Evolutionary conservation across 2,113 vertebrate species (phyloP).

Genomic region (Chauna torquata): DNA sequence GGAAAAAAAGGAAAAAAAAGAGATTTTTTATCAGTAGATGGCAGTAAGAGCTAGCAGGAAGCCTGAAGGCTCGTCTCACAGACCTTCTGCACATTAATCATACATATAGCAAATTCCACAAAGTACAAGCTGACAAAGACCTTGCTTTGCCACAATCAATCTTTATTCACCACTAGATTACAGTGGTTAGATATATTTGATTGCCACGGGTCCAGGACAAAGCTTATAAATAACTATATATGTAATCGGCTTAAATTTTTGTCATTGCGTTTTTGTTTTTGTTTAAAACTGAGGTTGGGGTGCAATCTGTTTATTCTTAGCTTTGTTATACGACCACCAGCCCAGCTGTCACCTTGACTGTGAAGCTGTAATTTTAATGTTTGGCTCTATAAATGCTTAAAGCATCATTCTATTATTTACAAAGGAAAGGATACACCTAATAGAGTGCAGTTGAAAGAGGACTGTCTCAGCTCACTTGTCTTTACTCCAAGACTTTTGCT

Average conservation of each 20-base stretch:
- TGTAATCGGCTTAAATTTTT: slow-evolving; percentile 32
- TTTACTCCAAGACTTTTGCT: background rate
- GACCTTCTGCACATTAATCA: slow-evolving; percentile 56
- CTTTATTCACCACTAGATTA: slow-evolving; percentile 76
- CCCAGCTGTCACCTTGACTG: slow-evolving; percentile 10
- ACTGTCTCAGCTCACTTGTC: background rate
- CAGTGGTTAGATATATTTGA: slow-evolving; percentile 70
- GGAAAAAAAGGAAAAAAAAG: rapidly evolving
- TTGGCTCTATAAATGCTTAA: slow-evolving; percentile 10
- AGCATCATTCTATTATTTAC: background rate
- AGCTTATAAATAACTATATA: slow-evolving; percentile 54
- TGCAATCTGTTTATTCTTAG: slow-evolving; percentile 9
- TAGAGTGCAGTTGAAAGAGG: background rate
- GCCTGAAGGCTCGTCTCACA: background rate
- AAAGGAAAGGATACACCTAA: background rate
- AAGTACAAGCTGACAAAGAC: slow-evolving; percentile 71
- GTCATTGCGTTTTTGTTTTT: background rate
- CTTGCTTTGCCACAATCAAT: slow-evolving; percentile 76
- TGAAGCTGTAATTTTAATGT: slow-evolving; percentile 4
- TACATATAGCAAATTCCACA: slow-evolving; percentile 52
- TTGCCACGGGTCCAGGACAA: slow-evolving; percentile 63
- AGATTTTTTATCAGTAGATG: slow-evolving; percentile 65
- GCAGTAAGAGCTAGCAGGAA: slow-evolving; percentile 66
- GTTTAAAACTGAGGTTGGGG: background rate
- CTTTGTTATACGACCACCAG: background rate